Percentiles rank a stretch among this genome's conserved stretches.
phyloP scores from a whole-genome alignment of 2,888 invertebrate genomes.

The Podotricha telesiphe region DNA sequence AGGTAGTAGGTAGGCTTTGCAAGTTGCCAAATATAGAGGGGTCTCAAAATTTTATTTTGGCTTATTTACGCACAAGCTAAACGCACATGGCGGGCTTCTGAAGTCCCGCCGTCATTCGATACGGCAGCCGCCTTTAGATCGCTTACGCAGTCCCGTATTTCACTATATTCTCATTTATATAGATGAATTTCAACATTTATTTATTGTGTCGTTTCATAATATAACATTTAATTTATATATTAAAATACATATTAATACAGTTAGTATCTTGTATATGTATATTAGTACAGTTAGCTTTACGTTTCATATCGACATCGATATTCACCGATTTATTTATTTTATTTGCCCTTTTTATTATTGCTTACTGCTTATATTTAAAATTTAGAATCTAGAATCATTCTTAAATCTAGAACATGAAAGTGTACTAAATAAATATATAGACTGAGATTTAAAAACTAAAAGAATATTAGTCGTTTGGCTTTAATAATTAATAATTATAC shows the following conservation, averaged over 20 bases:
- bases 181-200: not conserved
- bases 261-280: no score
- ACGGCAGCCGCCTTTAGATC: conserved; percentile 67
- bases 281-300: no score
- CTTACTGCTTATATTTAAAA: conserved; percentile 1
- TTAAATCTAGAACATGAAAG: no score
- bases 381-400: not conserved
- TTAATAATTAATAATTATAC: no score
- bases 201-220: not conserved
- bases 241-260: not conserved
- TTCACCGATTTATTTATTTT: no score
- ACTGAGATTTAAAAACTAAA: no score
- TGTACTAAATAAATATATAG: no score
- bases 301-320: no score
- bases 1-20: conserved; percentile 27
- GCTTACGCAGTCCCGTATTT: conserved; percentile 44
- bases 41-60: conserved; percentile 40
- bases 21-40: conserved; percentile 43
- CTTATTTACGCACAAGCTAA: conserved; percentile 68
- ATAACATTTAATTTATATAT: not conserved
- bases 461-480: no score
- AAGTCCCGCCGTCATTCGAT: conserved; percentile 44
- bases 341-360: not conserved
- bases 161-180: not conserved
- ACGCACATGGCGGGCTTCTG: conserved; percentile 57